phyloP scores from a whole-genome alignment of 2,888 invertebrate species.

The Ormyrus rosae region DNA sequence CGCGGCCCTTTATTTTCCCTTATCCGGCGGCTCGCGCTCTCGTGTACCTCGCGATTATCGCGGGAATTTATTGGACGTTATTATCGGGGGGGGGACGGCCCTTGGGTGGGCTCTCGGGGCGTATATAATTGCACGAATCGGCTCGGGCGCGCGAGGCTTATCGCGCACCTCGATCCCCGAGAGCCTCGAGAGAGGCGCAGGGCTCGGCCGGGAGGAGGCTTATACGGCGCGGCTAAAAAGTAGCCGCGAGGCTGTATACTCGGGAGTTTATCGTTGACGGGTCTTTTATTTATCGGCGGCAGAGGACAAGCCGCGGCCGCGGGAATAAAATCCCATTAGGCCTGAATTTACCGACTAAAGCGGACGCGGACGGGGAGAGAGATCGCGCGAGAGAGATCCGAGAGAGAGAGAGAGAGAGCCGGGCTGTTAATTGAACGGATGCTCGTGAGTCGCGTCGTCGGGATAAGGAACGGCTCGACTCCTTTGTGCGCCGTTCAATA shows the following conservation, averaged over 20 bases:
- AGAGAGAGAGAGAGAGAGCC: neutral
- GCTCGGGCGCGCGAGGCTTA: slow-evolving; percentile 6
- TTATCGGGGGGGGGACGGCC: slow-evolving; percentile 23
- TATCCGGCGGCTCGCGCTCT: neutral
- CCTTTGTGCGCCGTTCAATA: neutral
- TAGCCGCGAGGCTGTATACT: slow-evolving; percentile 48
- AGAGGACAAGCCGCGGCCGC: neutral
- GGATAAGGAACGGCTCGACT: neutral
- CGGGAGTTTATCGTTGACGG: slow-evolving; percentile 52
- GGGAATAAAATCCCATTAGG: slow-evolving; percentile 37
- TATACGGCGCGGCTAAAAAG: neutral
- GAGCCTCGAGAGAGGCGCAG: neutral
- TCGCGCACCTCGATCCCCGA: slow-evolving; percentile 9
- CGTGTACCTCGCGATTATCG: slow-evolving; percentile 33
- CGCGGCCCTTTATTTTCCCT: neutral
- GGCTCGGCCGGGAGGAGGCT: neutral
- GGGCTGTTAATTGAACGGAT: slow-evolving; percentile 42
- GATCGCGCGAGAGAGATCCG: neutral
- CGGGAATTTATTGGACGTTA: slow-evolving; percentile 49
- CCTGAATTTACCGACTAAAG: slow-evolving; percentile 43
- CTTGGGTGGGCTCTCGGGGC: slow-evolving; percentile 44
- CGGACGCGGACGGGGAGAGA: neutral
- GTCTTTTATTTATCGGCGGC: slow-evolving; percentile 47
- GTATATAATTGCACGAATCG: slow-evolving; percentile 40
- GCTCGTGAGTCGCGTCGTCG: neutral